These are phyloP conservation scores for Anoplius nigerrimus DNA, from an alignment of 2,888 invertebrate species.

Conservation along the genomic window DNA sequence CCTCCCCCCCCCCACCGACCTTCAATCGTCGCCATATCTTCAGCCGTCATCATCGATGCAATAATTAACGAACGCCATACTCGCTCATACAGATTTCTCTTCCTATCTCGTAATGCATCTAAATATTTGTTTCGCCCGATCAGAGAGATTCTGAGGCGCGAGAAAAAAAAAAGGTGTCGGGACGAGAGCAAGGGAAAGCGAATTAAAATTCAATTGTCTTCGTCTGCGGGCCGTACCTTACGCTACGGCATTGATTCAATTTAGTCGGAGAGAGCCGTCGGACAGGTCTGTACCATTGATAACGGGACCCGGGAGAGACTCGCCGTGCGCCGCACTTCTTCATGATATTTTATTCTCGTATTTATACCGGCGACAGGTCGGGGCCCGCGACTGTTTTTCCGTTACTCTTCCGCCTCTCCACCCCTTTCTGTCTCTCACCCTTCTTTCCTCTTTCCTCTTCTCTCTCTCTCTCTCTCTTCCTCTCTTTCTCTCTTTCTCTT, in stretches of 20 bases:
- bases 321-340: constrained; percentile 46
- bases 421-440: no score
- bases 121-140: neutral
- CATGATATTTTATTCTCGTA: constrained; percentile 64
- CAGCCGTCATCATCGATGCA: no score
- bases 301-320: constrained; percentile 65
- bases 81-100: no score
- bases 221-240: constrained; percentile 15
- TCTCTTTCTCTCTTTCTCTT: constrained; percentile 25
- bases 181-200: constrained; percentile 18
- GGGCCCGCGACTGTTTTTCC: neutral
- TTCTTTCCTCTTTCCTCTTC: no score
- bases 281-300: constrained; percentile 52
- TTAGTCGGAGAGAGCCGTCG: constrained; percentile 45
- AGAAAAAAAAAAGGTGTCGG: neutral
- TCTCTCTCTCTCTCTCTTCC: constrained; percentile 5
- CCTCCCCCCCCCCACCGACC: no score
- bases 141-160: constrained; percentile 1
- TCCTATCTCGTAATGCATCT: neutral
- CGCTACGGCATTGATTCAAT: constrained; percentile 62
- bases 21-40: no score
- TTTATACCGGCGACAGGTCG: constrained; percentile 57
- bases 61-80: no score
- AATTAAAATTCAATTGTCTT: constrained; percentile 54
- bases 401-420: neutral